phyloP scores from a whole-genome alignment of 2,797 vertebrate genomes.

The Salmo trutta region DNA sequence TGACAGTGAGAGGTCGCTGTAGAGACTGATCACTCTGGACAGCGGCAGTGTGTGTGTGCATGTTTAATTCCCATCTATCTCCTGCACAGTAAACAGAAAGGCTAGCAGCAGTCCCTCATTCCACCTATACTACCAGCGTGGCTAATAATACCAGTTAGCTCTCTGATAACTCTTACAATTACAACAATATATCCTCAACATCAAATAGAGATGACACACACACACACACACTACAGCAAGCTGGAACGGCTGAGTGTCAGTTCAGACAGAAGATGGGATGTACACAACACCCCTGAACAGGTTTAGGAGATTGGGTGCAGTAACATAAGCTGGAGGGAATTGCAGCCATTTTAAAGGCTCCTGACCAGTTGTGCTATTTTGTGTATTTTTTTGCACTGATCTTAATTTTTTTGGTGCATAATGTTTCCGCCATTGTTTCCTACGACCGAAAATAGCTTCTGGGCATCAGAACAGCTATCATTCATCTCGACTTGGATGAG shows the following conservation, averaged over 20 bases:
- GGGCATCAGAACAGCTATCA: too few species aligned
- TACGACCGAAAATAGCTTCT: too few species aligned
- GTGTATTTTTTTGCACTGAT: too few species aligned
- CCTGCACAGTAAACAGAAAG: conserved; percentile 15
- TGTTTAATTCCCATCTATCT: not conserved
- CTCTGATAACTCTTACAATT: conserved; percentile 3
- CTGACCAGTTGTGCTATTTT: too few species aligned
- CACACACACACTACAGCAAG: conserved; percentile 19
- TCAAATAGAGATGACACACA: conserved; percentile 23
- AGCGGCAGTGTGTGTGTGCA: not conserved
- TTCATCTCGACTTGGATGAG: too few species aligned
- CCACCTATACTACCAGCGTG: conserved; percentile 22
- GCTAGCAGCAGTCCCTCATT: conserved; percentile 15
- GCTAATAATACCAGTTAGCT: conserved; percentile 33
- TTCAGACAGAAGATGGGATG: conserved; percentile 27
- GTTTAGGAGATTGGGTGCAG: conserved; percentile 25
- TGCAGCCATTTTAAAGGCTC: too few species aligned
- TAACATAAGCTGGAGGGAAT: conserved; percentile 1
- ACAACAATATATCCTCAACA: conserved; percentile 28
- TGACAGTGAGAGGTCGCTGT: conserved; percentile 74
- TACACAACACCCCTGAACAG: conserved; percentile 28
- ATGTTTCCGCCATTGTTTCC: too few species aligned
- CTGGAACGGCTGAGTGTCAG: conserved; percentile 11
- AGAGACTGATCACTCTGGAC: not conserved
- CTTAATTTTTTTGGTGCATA: too few species aligned